Conservation (phyloP, 2,888 invertebrate species). For the Stenotaenia linearis region DNA sequence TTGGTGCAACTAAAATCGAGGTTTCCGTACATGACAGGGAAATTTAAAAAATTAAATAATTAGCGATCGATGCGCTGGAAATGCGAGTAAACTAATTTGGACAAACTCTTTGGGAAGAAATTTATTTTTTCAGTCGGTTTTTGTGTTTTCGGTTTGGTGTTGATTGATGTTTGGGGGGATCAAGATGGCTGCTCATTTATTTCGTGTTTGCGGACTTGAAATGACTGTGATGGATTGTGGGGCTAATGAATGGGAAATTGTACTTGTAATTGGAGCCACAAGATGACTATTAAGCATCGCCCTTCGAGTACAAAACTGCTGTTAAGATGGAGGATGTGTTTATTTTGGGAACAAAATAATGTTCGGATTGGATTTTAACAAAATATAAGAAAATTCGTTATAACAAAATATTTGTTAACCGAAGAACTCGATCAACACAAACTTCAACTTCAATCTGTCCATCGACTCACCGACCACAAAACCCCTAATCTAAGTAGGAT, state of each 20-base stretch:
- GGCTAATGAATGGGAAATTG: constrained; percentile 3
- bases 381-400: too few species aligned
- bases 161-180: not conserved
- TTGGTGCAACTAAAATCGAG: not conserved
- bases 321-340: too few species aligned
- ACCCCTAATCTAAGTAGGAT: not conserved
- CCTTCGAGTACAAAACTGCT: too few species aligned
- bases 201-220: not conserved
- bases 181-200: not conserved
- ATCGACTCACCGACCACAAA: not conserved
- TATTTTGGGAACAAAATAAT: too few species aligned
- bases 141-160: not conserved
- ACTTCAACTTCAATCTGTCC: not conserved
- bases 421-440: too few species aligned
- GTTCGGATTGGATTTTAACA: too few species aligned
- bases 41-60: not conserved
- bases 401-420: too few species aligned
- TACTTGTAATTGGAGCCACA: not conserved
- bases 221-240: constrained; percentile 4
- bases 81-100: too few species aligned
- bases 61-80: too few species aligned
- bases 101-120: not conserved
- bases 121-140: too few species aligned
- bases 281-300: not conserved
- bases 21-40: not conserved